Evolutionary conservation across 1,140 invertebrate species (phyloP), one percentile per base, ranked within the genome.

Genomic region (Meloidogyne floridensis): DNA sequence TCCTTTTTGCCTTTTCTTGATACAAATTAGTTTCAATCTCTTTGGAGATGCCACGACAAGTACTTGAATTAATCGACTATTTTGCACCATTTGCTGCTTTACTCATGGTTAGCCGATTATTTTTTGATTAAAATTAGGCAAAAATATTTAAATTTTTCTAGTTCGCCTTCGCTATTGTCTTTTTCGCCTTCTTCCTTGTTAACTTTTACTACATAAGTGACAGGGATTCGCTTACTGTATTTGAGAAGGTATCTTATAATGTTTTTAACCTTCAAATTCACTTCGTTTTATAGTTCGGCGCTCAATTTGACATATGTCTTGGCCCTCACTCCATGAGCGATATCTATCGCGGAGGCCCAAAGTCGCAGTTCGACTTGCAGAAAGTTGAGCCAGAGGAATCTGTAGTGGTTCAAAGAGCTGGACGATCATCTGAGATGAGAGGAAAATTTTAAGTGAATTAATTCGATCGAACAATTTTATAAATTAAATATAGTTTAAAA

Each of bases 131-230:
- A 32, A 32, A 32, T 32, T 32, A 32, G 32, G 32, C 32, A 32
- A 32, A 20, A 20, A 72, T 72, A 3, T 8, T 20, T 43, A 20
- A 20, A 72, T 72, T 72, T 20, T 7, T 74, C 15, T 6, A 79
- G 77, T 79, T 79, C 18, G 77, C 77, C 8, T 11, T 79, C 9
- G 77, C 56, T 20, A 71, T 79, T 51, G 15, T 79, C 65, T 20
- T 79, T 51, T 71, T 79, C 51, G 54, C 77, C 11, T 79, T 79
- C 9, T 79, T 79, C 65, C 65, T 79, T 69, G 65, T 79, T 32
- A 79, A 79, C 11, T 79, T 79, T 72, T 79, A 71, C 65, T 79
- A 79, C 20, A 69, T 79, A 43, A 79, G 18, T 18, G 77, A 79
- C 53, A 69, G 51, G 77, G 77, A 79, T 20, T 69, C 69, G 11